Percentiles rank a stretch among this genome's conserved stretches.
Conservation (phyloP, 2,888 invertebrate species). For the Ennomos quercinarius region DNA sequence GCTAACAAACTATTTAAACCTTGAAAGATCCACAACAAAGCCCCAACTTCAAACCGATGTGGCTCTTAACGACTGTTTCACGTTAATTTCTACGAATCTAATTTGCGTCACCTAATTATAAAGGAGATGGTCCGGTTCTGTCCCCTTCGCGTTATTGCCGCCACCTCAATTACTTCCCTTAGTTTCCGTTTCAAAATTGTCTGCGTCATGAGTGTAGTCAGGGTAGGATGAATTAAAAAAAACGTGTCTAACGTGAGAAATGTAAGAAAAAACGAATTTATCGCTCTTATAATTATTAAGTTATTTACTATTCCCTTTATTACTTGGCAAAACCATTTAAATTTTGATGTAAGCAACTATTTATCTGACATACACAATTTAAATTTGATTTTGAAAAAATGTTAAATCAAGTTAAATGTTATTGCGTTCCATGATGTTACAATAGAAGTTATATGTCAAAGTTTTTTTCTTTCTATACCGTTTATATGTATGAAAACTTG, state of each 20-base stretch:
- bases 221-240: background rate
- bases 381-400: background rate
- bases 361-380: no score
- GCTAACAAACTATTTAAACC: background rate
- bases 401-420: no score
- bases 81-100: slow-evolving; percentile 27
- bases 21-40: slow-evolving; percentile 8
- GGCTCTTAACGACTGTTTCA: slow-evolving; percentile 18
- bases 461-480: no score
- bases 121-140: slow-evolving; percentile 26
- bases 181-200: slow-evolving; percentile 58
- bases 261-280: no score
- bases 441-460: no score
- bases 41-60: slow-evolving; percentile 16
- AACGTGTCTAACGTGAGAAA: no score
- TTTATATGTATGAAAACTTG: no score
- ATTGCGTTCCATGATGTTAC: no score
- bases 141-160: slow-evolving; percentile 28
- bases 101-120: slow-evolving; percentile 30
- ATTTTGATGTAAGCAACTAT: no score
- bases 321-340: no score
- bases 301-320: no score
- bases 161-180: slow-evolving; percentile 48
- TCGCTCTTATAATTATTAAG: no score
- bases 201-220: slow-evolving; percentile 38